Conservation (phyloP, 92 coral and sea anemone species). For the Epizoanthus stellaris region DNA sequence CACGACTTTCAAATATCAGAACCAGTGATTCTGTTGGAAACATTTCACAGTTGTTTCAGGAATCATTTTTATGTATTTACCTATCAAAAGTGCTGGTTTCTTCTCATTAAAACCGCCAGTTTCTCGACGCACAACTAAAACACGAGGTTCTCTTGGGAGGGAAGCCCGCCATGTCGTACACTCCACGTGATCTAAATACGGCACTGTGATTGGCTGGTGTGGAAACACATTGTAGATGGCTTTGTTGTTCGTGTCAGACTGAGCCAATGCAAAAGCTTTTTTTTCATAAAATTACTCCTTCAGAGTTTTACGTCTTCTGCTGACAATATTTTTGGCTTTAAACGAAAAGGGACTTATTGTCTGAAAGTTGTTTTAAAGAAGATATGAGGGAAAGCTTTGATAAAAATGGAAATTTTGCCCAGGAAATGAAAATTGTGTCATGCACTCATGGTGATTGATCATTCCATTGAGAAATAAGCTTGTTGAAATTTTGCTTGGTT, state of each 20-base stretch:
- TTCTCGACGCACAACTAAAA: slow-evolving; percentile 14
- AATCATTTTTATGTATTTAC: neutral
- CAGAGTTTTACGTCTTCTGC: neutral
- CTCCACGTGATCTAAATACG: slow-evolving; percentile 66
- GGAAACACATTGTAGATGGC: slow-evolving; percentile 11
- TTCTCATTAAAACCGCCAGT: slow-evolving; percentile 28
- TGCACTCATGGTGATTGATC: too few relatives aligned
- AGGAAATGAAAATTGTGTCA: too few relatives aligned
- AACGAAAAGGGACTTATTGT: too few relatives aligned
- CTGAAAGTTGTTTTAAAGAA: too few relatives aligned
- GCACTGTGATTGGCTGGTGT: slow-evolving; percentile 70
- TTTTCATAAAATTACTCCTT: neutral
- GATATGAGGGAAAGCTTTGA: too few relatives aligned
- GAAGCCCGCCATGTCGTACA: slow-evolving; percentile 81
- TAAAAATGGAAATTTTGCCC: too few relatives aligned
- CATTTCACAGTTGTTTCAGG: neutral
- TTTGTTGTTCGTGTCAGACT: slow-evolving; percentile 15
- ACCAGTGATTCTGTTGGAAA: neutral
- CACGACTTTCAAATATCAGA: neutral
- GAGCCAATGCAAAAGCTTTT: too few relatives aligned
- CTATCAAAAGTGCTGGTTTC: slow-evolving; percentile 3
- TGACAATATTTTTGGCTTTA: too few relatives aligned
- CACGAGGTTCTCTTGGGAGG: slow-evolving; percentile 74
- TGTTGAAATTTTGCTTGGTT: too few relatives aligned
- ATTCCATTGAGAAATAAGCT: too few relatives aligned